Percentiles rank a stretch among this genome's conserved stretches.
phyloP scores from a whole-genome alignment of 2,888 invertebrate genomes.

The Petrophora chlorosata region DNA sequence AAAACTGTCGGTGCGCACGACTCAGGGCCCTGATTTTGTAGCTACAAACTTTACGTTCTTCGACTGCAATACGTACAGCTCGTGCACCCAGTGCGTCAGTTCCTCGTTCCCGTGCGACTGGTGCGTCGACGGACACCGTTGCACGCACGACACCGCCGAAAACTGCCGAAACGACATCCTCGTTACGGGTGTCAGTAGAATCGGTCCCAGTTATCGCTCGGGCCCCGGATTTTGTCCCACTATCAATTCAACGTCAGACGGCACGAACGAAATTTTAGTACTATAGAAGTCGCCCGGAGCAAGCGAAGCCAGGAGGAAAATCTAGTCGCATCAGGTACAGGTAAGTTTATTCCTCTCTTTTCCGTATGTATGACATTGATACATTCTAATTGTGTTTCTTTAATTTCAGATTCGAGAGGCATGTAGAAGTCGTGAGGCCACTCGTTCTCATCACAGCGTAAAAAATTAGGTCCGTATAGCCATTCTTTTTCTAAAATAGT shows the following conservation, averaged over 20 bases:
- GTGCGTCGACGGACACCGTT: conserved; percentile 98
- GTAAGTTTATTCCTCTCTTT: too few species aligned
- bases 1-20: conserved; percentile 95
- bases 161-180: conserved; percentile 97
- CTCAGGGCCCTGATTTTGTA: conserved; percentile 96
- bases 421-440: too few species aligned
- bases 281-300: conserved; percentile 97
- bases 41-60: conserved; percentile 99
- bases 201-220: conserved; percentile 96
- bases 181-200: conserved; percentile 95
- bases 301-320: conserved; percentile 92
- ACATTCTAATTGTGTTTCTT: too few species aligned
- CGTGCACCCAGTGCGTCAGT: conserved; percentile 97
- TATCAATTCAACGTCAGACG: conserved; percentile 94
- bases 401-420: too few species aligned
- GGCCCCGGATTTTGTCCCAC: conserved; percentile 98
- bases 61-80: conserved; percentile 98
- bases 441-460: too few species aligned
- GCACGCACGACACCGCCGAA: conserved; percentile 97
- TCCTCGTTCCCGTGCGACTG: conserved; percentile 99
- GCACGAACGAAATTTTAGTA: conserved; percentile 94
- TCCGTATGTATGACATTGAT: too few species aligned
- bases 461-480: too few species aligned
- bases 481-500: too few species aligned
- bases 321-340: too few species aligned